These are phyloP conservation scores for Smithornis capensis DNA, from an alignment of 2,113 vertebrate species.

Conservation along the genomic window DNA sequence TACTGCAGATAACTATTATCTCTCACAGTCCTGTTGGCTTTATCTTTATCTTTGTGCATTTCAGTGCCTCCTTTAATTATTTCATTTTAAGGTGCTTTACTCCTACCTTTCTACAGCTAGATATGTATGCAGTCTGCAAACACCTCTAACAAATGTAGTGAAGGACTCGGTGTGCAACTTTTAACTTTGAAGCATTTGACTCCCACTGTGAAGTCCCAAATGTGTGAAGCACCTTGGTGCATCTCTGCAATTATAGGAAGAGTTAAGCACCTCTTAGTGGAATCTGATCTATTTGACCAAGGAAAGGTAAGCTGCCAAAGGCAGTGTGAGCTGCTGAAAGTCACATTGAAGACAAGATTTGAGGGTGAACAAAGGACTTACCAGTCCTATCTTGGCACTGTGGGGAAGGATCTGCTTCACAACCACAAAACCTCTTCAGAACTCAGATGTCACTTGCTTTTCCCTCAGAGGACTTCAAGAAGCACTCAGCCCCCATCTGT, in stretches of 20 bases:
- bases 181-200: not conserved
- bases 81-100: constrained; percentile 56
- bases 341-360: not conserved
- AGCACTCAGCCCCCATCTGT: not conserved
- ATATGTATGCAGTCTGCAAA: not conserved
- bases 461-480: not conserved
- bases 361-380: not conserved
- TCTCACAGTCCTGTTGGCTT: constrained; percentile 47
- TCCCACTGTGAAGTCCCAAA: not conserved
- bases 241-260: not conserved
- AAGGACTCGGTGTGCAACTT: not conserved
- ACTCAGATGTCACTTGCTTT: not conserved
- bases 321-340: not conserved
- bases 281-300: not conserved
- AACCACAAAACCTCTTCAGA: not conserved
- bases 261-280: not conserved
- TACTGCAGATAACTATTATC: constrained; percentile 67
- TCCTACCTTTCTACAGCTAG: not conserved
- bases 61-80: constrained; percentile 58
- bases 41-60: constrained; percentile 47
- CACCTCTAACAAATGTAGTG: not conserved
- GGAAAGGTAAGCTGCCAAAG: not conserved
- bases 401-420: not conserved
- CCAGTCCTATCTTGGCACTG: rapidly evolving
- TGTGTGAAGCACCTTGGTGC: not conserved